A percentile compares a stretch with the other conserved stretches of the same genome.
phyloP scores from a whole-genome alignment of 2,888 invertebrate genomes.

The Nymphalis c-album region DNA sequence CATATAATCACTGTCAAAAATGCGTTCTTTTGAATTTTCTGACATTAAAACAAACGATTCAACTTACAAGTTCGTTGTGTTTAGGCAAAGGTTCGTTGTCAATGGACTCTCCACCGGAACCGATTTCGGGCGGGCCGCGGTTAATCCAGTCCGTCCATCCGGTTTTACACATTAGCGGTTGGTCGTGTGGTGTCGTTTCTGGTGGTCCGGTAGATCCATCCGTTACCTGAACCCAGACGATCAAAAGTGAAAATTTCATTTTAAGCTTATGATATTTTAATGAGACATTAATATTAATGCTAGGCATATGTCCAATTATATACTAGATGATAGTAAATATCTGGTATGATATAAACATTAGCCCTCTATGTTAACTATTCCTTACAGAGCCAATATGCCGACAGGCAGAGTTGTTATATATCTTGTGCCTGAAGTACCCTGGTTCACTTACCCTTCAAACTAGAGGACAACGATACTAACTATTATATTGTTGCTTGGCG shows the following conservation, averaged over 20 bases:
- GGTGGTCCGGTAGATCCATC: slow-evolving; percentile 33
- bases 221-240: neutral
- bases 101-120: slow-evolving; percentile 52
- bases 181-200: slow-evolving; percentile 58
- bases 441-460: too few species aligned
- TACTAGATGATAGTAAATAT: too few species aligned
- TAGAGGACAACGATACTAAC: too few species aligned
- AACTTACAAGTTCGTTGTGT: slow-evolving; percentile 75
- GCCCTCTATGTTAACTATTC: too few species aligned
- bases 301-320: too few species aligned
- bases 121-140: slow-evolving; percentile 69
- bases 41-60: neutral
- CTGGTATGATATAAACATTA: too few species aligned
- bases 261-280: neutral
- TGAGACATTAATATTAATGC: too few species aligned
- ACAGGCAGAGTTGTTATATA: too few species aligned
- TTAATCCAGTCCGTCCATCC: slow-evolving; percentile 93
- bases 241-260: neutral
- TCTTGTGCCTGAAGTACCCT: too few species aligned
- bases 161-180: slow-evolving; percentile 78
- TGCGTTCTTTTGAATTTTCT: neutral
- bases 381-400: too few species aligned
- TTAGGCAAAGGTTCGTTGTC: slow-evolving; percentile 82
- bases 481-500: too few species aligned
- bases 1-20: too few species aligned